Conservation (phyloP, 2,113 vertebrate genomes). For the Archocentrus centrarchus region DNA sequence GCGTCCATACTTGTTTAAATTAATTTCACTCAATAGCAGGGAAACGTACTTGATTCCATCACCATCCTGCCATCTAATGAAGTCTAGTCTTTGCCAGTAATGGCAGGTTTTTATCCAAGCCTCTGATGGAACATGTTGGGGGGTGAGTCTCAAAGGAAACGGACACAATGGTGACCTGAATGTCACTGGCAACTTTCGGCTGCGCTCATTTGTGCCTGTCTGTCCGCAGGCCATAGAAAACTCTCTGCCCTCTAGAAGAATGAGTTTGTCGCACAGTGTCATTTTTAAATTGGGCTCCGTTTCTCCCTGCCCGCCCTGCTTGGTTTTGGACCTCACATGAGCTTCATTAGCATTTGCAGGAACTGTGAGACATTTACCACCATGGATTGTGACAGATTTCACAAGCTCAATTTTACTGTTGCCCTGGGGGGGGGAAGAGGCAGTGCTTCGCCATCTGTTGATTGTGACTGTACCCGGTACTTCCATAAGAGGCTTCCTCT, state of each 20-base stretch:
- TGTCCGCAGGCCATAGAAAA: conserved; percentile 71
- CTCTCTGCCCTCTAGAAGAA: conserved; percentile 72
- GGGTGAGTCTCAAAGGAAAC: conserved; percentile 64
- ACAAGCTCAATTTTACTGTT: conserved; percentile 74
- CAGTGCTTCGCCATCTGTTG: conserved; percentile 78
- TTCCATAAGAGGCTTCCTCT: conserved; percentile 59
- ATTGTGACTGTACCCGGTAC: conserved; percentile 69
- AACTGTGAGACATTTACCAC: conserved; percentile 79
- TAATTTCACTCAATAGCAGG: conserved; percentile 46
- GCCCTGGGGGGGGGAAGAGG: conserved; percentile 59
- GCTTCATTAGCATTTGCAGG: conserved; percentile 79
- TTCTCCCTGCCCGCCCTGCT: conserved; percentile 38
- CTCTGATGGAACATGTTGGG: conserved; percentile 68
- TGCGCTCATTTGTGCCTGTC: conserved; percentile 67
- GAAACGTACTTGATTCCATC: conserved; percentile 56
- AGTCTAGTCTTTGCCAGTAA: conserved; percentile 50
- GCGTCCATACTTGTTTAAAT: conserved; percentile 46
- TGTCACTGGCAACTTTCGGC: conserved; percentile 78
- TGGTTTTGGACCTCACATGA: conserved; percentile 71
- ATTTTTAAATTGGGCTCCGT: conserved; percentile 77
- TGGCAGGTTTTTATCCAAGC: conserved; percentile 50
- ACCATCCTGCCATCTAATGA: conserved; percentile 60
- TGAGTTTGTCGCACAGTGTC: conserved; percentile 74
- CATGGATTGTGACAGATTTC: conserved; percentile 80
- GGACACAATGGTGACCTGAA: conserved; percentile 70